Evolutionary conservation across 2,888 invertebrate genomes (phyloP), one percentile per base, ranked within the genome.

Genomic region (Lathronympha strigana): DNA sequence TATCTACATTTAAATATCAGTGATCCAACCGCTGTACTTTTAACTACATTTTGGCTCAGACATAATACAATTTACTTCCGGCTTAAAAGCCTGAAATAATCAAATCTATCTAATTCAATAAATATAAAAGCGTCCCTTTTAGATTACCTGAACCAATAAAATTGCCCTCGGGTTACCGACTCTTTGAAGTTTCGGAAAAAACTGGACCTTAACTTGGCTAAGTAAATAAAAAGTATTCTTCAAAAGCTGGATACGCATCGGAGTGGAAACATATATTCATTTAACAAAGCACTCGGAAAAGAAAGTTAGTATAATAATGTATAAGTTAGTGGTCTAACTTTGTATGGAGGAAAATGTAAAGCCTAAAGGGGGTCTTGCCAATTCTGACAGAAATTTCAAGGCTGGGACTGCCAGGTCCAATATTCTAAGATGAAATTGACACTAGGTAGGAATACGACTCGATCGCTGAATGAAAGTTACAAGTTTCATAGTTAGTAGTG

Each of bases 171-270:
- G 58, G 49, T 36, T 19, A 45, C 45, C 23, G 45, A 53, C 53
- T 55, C 55, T 63, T 63, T 55, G 55, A 55, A 62, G 62, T 54
- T 55, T 38, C 15, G 47, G 17, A 63, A 63, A n/a, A 63, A 55
- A 63, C 63, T 63, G 63, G 36, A 49, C 36, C 55, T 36, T 28
- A 49, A 62, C 36, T 63, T 55, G n/a, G 8, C 8, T 47, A 54
- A 63, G 55, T 49, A 63, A 62, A 63, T 62, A 62, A 54, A 53
- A 62, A 47, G 53, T 47, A 62, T 36, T 61, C 45, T 53, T 61
- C 25, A 17, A 25, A 47, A 19, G 33, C 36, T 15, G 17, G 51
- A 11, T 21, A 61, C 28, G 50, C 28, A 19, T 31, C 28, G 38
- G 50, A 50, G 38, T 40, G 49, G 19, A 38, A n/a, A 61, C 49